These are phyloP conservation scores for Zophobas atratus DNA, from an alignment of 1,140 invertebrate genomes.

Conservation along the genomic window DNA sequence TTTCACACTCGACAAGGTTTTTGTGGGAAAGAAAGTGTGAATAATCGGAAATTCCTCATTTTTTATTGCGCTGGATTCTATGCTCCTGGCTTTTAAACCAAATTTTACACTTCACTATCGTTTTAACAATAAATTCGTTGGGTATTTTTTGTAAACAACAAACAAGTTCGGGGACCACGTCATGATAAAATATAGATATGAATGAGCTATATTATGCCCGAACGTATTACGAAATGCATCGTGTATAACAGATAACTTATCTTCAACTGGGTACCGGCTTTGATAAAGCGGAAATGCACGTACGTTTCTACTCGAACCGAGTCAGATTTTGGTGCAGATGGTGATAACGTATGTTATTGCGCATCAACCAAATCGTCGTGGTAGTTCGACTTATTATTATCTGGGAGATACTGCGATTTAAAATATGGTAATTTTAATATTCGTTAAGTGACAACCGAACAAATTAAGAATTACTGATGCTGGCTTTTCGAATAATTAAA, in stretches of 20 bases:
- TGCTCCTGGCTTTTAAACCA: not conserved
- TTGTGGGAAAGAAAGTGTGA: slow-evolving; percentile 25
- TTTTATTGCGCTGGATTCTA: not conserved
- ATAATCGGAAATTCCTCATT: slow-evolving; percentile 21
- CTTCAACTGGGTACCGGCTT: slow-evolving; percentile 12
- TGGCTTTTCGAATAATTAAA: too few species aligned
- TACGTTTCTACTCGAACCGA: not conserved
- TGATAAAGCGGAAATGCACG: slow-evolving; percentile 46
- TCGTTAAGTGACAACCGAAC: too few species aligned
- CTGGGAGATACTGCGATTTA: not conserved
- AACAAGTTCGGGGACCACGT: slow-evolving; percentile 27
- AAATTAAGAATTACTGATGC: too few species aligned
- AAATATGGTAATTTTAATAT: not conserved
- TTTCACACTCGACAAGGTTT: slow-evolving; percentile 7
- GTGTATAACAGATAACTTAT: slow-evolving; percentile 35
- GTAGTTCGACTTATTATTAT: not conserved
- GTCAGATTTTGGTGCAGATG: slow-evolving; percentile 20
- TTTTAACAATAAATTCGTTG: slow-evolving; percentile 14
- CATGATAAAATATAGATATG: slow-evolving; percentile 39
- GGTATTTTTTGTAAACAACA: slow-evolving; percentile 31
- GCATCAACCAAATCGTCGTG: slow-evolving; percentile 14
- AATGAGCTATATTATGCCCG: slow-evolving; percentile 20
- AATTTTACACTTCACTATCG: not conserved
- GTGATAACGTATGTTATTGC: slow-evolving; percentile 21
- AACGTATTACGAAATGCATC: slow-evolving; percentile 47